Base-by-base conservation (phyloP, 2,888 invertebrate species). In the Nephrotoma guestfalica region DNA sequence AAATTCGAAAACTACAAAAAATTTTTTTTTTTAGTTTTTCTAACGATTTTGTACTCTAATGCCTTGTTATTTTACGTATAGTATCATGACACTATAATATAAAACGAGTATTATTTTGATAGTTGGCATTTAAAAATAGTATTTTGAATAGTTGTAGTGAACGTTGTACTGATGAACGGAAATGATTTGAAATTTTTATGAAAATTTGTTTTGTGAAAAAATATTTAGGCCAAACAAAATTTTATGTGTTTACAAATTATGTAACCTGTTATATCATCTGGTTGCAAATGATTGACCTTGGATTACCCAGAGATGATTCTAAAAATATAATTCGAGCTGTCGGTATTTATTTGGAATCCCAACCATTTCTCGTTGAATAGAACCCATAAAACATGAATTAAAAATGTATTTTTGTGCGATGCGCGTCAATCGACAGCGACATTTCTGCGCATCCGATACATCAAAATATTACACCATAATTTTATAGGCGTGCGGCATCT, bases 341-440 rank as follows among this genome's bases (percentile, higher is more conserved):
- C 30, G 30, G 30, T 15, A 15, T 57, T 57, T 15, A 15, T 18
- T 15, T 57, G 51, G 1, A 57, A 15, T 30, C 30, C 6, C 51
- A 57, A 15, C 6, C 51, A 15, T 57, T 57, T 57, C 51, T 15
- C 6, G 51, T n/a, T 57, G 6, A 15, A 47, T n/a, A 47, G n/a
- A 47, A 11, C 11, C 47, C 4, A 47, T n/a, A 47, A 47, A 13
- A 47, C 84, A 51, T 18, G 84, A 47, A 86, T 85, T 87, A 86
- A 86, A 30, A 87, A 41, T 87, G 86, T 86, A 87, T 86, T 47
- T 83, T 86, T 86, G 41, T 83, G 9, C 86, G 84, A 83, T 18
- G 83, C 83, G 43, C 47, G 43, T 83, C 86, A 83, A 85, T 41
- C 51, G 51, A 57, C 51, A 15, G 6, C 15, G 51, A 30, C 15